Percentiles rank a stretch among this genome's conserved stretches.
Evolutionary conservation across 2,888 invertebrate species (phyloP).

Genomic region (Polydrusus tereticollis): DNA sequence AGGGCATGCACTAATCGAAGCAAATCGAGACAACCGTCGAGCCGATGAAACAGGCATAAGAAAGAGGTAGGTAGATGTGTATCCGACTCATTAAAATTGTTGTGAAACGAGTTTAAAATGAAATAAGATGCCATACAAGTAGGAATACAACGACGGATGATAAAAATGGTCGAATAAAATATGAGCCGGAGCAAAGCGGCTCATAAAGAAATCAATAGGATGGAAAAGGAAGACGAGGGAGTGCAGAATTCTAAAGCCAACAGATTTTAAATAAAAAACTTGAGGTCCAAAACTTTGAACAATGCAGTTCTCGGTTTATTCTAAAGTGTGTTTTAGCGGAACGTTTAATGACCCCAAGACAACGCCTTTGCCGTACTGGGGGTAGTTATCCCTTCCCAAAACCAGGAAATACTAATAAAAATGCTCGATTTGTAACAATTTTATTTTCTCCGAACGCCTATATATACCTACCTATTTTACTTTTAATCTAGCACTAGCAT

Average conservation of each 20-base stretch:
- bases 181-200: conserved; percentile 17
- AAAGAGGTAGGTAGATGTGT: conserved; percentile 38
- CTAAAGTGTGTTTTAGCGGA: no score
- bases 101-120: conserved; percentile 49
- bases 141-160: conserved; percentile 34
- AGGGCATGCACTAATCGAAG: conserved; percentile 23
- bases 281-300: no score
- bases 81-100: conserved; percentile 48
- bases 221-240: background rate
- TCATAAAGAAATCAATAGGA: conserved; percentile 33
- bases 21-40: conserved; percentile 18
- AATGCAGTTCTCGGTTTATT: no score
- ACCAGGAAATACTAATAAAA: no score
- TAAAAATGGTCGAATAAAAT: conserved; percentile 31
- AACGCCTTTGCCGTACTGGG: no score
- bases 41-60: conserved; percentile 4
- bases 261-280: no score
- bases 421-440: no score
- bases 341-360: no score
- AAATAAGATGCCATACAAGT: conserved; percentile 47
- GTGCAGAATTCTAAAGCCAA: background rate
- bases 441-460: no score
- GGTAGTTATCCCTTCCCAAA: no score
- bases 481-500: no score
- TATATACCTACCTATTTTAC: no score